Base-by-base conservation (phyloP, 1,140 invertebrate species). In the Penaeus japonicus region DNA sequence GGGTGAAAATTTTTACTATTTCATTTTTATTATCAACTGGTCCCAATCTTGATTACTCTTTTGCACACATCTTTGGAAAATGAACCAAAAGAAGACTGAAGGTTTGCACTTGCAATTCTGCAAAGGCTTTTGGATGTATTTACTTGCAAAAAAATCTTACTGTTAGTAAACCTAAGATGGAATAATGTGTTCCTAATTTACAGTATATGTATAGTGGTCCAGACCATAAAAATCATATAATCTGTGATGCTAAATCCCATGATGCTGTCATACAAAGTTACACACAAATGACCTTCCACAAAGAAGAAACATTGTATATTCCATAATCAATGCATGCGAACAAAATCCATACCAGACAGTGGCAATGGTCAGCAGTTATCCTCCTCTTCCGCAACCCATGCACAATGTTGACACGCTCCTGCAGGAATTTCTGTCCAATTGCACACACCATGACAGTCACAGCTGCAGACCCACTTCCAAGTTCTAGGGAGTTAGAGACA, bases 331-430 rank as follows among this genome's bases (percentile, higher is more conserved):
- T 65, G 15, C 1, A 30, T 12, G 15, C 4, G 18, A 24, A 17
- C 17, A 35, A 22, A 35, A 27, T 62, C 39, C 83, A 70, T 54
- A 84, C 87, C 35, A 81, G 55, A 70, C 82, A 89, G 81, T 89
- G 87, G 32, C 82, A 89, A 24, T 89, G 87, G 30, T 89, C 87
- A 22, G 83, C 87, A 22, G 75, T 79, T 77, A 89, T 84, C 65
- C 81, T 85, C 24, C 75, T 83, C 70, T 75, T 47, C 80, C 87
- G 65, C 1, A 89, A 32, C 77, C 79, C 70, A 12, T 12, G 47
- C 55, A 85, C 39, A 35, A 89, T 84, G 77, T 79, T 53, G 53
- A 89, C 54, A 17, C 87, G 81, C n/a, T 84, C 83, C 35, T 80
- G 20, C 39, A 89, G 39, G 30, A 84, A 83, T 47, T 89, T 89